Percentiles rank a stretch among this genome's conserved stretches.
phyloP scores from a whole-genome alignment of 2,113 vertebrate species.

The Gulo gulo region DNA sequence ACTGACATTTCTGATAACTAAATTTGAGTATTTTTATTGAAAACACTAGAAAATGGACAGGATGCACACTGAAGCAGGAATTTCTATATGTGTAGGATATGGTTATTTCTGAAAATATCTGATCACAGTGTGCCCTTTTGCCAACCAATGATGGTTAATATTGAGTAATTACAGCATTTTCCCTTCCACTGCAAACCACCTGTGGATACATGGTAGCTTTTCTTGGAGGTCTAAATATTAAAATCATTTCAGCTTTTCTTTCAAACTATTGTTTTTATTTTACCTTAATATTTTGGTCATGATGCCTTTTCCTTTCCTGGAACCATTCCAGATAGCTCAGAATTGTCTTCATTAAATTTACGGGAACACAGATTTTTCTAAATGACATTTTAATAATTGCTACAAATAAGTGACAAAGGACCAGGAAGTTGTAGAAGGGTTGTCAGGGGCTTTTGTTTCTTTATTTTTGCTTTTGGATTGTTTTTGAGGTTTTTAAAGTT shows the following conservation, averaged over 20 bases:
- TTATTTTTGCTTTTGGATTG: neutral
- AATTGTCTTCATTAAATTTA: constrained; percentile 51
- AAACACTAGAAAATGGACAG: neutral
- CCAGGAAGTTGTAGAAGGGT: neutral
- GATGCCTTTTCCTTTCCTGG: constrained; percentile 45
- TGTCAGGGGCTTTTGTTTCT: neutral
- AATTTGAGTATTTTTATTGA: neutral
- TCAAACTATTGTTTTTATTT: constrained; percentile 32
- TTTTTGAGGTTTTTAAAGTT: neutral
- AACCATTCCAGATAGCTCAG: constrained; percentile 48
- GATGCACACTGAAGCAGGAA: neutral
- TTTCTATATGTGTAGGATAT: neutral
- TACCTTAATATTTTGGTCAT: constrained; percentile 50
- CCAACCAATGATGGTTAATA: neutral
- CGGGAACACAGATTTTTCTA: constrained; percentile 43
- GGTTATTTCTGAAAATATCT: neutral
- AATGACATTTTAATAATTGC: constrained; percentile 35
- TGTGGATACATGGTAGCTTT: neutral
- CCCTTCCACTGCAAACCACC: neutral
- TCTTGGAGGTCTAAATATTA: neutral
- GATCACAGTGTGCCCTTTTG: neutral
- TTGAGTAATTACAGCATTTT: neutral
- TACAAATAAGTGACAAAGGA: neutral
- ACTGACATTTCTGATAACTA: neutral
- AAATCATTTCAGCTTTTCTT: constrained; percentile 34